Base-by-base conservation (phyloP, 1,140 invertebrate genomes). In the Diachasma alloeum region DNA sequence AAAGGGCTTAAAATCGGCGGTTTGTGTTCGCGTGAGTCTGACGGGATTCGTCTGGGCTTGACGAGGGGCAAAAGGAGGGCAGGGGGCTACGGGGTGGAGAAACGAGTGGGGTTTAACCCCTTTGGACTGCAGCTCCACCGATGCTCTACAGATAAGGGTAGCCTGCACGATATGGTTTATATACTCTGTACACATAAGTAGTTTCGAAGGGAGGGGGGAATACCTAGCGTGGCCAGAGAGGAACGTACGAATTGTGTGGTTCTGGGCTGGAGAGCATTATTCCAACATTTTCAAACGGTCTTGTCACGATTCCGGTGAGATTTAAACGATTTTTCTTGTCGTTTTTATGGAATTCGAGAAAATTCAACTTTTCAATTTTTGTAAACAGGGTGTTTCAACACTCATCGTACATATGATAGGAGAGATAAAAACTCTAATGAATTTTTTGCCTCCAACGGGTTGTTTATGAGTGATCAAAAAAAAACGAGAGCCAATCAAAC, bases 11-110 rank as follows among this genome's bases (percentile, higher is more conserved):
- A 69, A 67, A 22, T n/a, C 72, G 69, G 36, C 19, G 39, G 37
- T 70, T 66, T 71, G 46, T 15, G 59, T 72, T 75, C 39, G 78
- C 74, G 78, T 79, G 78, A 72, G 70, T 70, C 67, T 75, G 74
- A 72, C 70, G 48, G 78, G 74, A 79, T 79, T 79, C 70, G 78
- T 76, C 78, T 79, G 78, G 70, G 78, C 74, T 76, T 76, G 78
- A 79, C 78, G 68, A 63, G 56, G 73, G 72, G 39, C 13, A 36
- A 72, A 53, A 56, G 19, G 44, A 19, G 42, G 24, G 6, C 22
- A n/a, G 5, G 46, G 24, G 56, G 53, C 24, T 36, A 56, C 13
- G 13, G 67, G 37, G 1, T 56, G 15, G 4, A 56, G n/a, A 22
- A 56, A 42, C 39, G 15, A 22, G 37, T 13, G 37, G 44, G 39